Conservation (phyloP, 1,140 invertebrate species). For the Dolichoris vasculosae region DNA sequence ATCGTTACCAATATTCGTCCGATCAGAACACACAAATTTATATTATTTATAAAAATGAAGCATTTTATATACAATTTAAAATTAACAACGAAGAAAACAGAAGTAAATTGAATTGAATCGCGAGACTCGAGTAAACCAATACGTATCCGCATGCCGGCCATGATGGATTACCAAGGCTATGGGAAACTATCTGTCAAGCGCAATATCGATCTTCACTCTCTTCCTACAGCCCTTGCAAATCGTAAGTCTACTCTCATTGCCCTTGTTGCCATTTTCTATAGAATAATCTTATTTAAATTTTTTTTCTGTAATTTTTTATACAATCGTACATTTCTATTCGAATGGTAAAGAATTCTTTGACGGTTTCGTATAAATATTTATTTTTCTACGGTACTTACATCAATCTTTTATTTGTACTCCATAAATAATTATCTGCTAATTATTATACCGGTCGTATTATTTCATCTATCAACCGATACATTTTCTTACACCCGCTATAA, state of each 20-base stretch:
- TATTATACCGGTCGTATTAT: no score
- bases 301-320: conserved; percentile 19
- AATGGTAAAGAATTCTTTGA: no score
- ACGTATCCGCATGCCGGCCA: conserved; percentile 71
- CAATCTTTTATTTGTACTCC: no score
- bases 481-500: conserved; percentile 9
- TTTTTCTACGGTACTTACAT: no score
- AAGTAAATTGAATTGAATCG: conserved; percentile 69
- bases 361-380: no score
- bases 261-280: conserved; percentile 61
- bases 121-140: conserved; percentile 71
- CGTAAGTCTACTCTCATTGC: conserved; percentile 63
- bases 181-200: conserved; percentile 75
- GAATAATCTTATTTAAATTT: conserved; percentile 56
- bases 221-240: conserved; percentile 68
- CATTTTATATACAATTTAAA: conserved; percentile 16
- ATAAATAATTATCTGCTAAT: no score
- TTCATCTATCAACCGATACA: conserved; percentile 20
- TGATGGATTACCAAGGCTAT: conserved; percentile 73
- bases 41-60: neutral
- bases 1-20: neutral
- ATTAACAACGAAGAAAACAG: neutral
- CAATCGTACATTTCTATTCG: no score
- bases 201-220: conserved; percentile 74
- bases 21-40: neutral